These are phyloP conservation scores for Takifugu flavidus DNA, from an alignment of 2,113 vertebrate species.

Conservation along the genomic window DNA sequence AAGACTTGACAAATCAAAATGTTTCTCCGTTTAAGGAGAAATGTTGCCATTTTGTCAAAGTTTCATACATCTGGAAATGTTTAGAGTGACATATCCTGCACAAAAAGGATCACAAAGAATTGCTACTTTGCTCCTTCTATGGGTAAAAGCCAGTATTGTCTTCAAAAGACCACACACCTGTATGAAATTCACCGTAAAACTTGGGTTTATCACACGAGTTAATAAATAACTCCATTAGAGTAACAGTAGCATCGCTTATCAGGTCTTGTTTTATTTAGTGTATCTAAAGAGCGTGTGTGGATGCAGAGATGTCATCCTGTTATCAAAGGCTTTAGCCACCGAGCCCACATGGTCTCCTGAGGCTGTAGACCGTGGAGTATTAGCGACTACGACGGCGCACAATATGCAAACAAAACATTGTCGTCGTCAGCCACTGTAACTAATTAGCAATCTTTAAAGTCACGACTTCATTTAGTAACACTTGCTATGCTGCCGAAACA, in stretches of 20 bases:
- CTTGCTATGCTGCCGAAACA: no score
- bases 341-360: no score
- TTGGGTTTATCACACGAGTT: no score
- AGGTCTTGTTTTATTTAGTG: no score
- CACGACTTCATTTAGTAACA: neutral
- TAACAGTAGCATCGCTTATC: no score
- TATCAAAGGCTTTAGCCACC: no score
- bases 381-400: neutral
- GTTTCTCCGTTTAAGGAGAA: neutral
- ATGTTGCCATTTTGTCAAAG: neutral
- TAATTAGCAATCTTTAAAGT: neutral
- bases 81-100: neutral
- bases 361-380: neutral
- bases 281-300: no score
- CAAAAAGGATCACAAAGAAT: neutral
- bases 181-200: no score
- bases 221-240: no score
- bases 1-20: conserved; percentile 2
- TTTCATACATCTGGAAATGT: neutral
- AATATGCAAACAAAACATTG: neutral
- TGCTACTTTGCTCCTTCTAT: neutral
- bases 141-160: no score
- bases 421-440: neutral
- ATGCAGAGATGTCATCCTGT: no score
- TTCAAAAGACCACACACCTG: no score